A percentile compares a stretch with the other conserved stretches of the same genome.
These are phyloP conservation scores for Bombus impatiens DNA, from an alignment of 1,140 invertebrate genomes.

Conservation along the genomic window DNA sequence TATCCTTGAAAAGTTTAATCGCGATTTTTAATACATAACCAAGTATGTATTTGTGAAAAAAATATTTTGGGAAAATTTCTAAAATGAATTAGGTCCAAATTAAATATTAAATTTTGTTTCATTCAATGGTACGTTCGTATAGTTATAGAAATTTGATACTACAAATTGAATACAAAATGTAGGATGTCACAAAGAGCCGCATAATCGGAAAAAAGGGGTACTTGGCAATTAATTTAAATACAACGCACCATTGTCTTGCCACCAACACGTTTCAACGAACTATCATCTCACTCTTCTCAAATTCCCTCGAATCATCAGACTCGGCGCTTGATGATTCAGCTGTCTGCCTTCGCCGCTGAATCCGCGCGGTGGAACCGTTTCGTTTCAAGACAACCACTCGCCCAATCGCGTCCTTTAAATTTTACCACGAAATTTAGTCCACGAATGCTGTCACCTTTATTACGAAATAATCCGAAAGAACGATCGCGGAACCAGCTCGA, in stretches of 20 bases:
- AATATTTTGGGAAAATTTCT: no score
- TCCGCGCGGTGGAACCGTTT: not conserved
- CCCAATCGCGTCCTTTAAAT: not conserved
- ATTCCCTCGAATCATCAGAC: slow-evolving; percentile 18
- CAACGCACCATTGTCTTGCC: no score
- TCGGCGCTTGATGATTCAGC: not conserved
- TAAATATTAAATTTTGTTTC: no score
- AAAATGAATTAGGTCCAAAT: no score
- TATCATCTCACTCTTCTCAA: not conserved
- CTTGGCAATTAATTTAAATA: not conserved
- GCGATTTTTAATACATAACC: no score
- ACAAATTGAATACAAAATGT: not conserved
- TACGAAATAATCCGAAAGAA: slow-evolving; percentile 45
- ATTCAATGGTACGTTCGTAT: no score
- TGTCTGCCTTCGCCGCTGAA: slow-evolving; percentile 6
- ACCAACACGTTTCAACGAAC: not conserved
- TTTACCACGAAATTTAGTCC: not conserved
- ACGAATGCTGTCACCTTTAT: slow-evolving; percentile 33
- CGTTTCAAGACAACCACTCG: not conserved
- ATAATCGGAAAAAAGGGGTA: no score
- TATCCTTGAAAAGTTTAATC: no score
- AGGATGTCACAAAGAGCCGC: not conserved
- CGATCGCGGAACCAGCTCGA: slow-evolving; percentile 45
- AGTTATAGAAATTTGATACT: not conserved
- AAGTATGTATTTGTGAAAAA: no score